Evolutionary conservation across 2,797 vertebrate genomes (phyloP).

Genomic region (Cryptoprocta ferox): DNA sequence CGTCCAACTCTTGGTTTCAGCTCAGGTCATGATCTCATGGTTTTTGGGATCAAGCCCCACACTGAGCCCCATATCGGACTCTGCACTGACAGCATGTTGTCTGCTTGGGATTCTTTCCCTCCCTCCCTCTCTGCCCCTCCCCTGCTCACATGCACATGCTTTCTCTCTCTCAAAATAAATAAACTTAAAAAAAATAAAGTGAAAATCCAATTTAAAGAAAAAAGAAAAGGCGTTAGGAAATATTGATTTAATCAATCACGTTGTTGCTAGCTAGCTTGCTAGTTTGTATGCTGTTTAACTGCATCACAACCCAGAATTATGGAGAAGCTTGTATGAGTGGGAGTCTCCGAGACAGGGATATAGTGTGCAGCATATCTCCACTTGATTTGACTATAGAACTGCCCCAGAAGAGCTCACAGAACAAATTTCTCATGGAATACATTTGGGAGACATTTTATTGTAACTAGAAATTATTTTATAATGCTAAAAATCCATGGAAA

Average conservation of each 20-base stretch:
- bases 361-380: fast-evolving
- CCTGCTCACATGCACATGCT: neutral
- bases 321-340: neutral
- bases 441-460: neutral
- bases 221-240: no score
- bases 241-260: neutral
- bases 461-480: neutral
- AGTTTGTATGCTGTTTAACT: neutral
- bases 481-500: neutral
- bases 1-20: neutral
- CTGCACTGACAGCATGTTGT: no score
- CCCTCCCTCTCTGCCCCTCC: neutral
- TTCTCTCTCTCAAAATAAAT: neutral
- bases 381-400: neutral
- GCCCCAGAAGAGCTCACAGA: neutral
- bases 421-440: neutral
- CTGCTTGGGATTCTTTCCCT: neutral
- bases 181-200: neutral
- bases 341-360: neutral
- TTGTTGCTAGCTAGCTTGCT: neutral
- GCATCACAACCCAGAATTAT: neutral
- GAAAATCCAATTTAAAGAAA: no score
- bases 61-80: neutral
- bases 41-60: neutral
- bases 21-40: neutral